Evolutionary conservation across 1,140 invertebrate species (phyloP), one percentile per base, ranked within the genome.

Genomic region (Scaptomyza pallida): DNA sequence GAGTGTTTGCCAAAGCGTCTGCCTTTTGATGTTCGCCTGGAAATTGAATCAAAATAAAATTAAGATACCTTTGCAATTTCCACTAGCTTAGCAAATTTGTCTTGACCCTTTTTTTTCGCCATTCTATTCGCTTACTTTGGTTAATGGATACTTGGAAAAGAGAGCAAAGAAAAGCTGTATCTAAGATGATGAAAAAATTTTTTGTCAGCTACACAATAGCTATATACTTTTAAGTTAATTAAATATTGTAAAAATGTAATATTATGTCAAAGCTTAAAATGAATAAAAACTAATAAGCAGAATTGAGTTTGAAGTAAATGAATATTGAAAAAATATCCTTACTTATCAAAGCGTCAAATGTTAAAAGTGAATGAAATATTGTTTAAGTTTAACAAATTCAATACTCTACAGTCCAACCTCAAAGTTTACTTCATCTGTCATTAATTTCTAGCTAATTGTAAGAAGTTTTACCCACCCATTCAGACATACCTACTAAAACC

Each of bases 31-130:
- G 78, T 81, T 63, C 26, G 73, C 52, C 52, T 57, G 62, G 61
- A 80, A 80, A 80, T 81, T 80, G 78, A 81, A 81, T 81, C 67
- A 73, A 77, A 81, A 81, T 81, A 81, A 80, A 80, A 69, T 51
- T 44, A 16, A 41, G 37, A 40, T 43, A 52, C 62, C 52, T 64
- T 65, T 10, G 26, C 35, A 52, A 54, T 61, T 60, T 30, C 17
- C 44, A 57, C 47, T 41, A 50, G 62, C 52, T 50, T 44, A 65
- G 26, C 44, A 13, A 33, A 41, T 50, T 40, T 50, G 35, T n/a
- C 52, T 51, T 63, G 59, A 70, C 60, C 67, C 61, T 65, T 71
- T 47, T 57, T 15, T 56, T 10, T n/a, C n/a, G n/a, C n/a, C 8
- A 8, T 30, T 9, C 26, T 5, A 10, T n/a, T 17, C 8, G 16